Base-by-base conservation (phyloP, 2,888 invertebrate genomes). In the Drosophila mimica region DNA sequence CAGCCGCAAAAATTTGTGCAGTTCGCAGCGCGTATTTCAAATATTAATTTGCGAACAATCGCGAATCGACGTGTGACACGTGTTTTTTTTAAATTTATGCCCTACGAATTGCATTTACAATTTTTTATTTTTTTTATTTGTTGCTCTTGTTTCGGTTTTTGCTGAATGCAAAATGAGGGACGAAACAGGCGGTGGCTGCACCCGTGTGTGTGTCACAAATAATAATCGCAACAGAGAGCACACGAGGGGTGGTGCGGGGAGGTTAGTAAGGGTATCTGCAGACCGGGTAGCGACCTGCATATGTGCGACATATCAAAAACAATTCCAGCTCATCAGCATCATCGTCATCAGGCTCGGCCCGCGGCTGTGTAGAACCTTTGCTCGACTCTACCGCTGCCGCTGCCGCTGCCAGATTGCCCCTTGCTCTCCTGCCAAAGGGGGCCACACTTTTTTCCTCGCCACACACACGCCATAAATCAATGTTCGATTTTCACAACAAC, bases 31-130 rank as follows among this genome's bases (percentile, higher is more conserved):
- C 73, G 74, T 76, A 79, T 86, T 81, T 77, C 84, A 88, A 86
- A 88, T 91, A 91, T 89, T 91, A 92, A 92, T 91, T 91, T 91
- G 91, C 86, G 91, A 91, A 92, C 92, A 91, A 92, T 91, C 88
- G 86, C 87, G 84, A 84, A 92, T 91, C 91, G 91, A 92, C 91
- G 89, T 91, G 91, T 88, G 92, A 91, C 92, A 91, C 91, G 91
- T 87, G 92, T 89, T 88, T 46, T 88, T 79, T 83, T 81, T 57
- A 83, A 91, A 90, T 90, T 90, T 90, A 90, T 91, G 90, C 81
- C 81, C 83, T 81, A 87, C 91, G 90, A 89, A 89, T 89, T 91
- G 90, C 77, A 88, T 88, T 91, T 78, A 80, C 76, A 75, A 80
- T 85, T 76, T 73, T 68, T 72, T 68, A 59, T 69, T 34, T 85